These are phyloP conservation scores for Cryptosula pallasiana DNA, from an alignment of 2,888 invertebrate genomes.

Conservation along the genomic window DNA sequence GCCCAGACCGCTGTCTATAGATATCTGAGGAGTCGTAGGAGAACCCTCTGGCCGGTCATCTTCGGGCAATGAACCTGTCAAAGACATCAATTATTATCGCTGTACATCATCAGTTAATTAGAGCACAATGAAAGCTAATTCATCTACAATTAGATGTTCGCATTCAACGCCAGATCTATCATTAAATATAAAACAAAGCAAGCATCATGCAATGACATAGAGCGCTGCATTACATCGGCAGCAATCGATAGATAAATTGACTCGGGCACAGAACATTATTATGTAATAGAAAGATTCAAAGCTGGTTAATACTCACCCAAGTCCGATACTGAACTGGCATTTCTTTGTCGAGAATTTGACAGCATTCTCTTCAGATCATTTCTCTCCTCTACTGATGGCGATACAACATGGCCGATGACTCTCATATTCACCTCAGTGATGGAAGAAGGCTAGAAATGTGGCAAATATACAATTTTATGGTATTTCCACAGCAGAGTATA, in stretches of 20 bases:
- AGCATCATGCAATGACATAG: too few relatives aligned
- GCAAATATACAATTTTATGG: too few relatives aligned
- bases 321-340: not conserved
- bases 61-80: not conserved
- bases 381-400: not conserved
- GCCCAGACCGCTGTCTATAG: not conserved
- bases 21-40: not conserved
- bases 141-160: too few relatives aligned
- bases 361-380: conserved; percentile 18
- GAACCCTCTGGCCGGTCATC: not conserved
- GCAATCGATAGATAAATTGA: too few relatives aligned
- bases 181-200: too few relatives aligned
- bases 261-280: too few relatives aligned
- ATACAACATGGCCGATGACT: not conserved
- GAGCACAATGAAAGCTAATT: too few relatives aligned
- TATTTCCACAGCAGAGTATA: too few relatives aligned
- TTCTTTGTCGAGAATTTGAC: conserved; percentile 8
- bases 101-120: too few relatives aligned
- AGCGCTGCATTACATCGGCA: too few relatives aligned
- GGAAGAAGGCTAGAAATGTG: conserved; percentile 6
- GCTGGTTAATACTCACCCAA: not conserved
- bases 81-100: too few relatives aligned
- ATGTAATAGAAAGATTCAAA: not conserved
- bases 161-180: too few relatives aligned
- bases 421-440: not conserved